phyloP scores from a whole-genome alignment of 1,140 invertebrate genomes.

The Antheraea mylitta region DNA sequence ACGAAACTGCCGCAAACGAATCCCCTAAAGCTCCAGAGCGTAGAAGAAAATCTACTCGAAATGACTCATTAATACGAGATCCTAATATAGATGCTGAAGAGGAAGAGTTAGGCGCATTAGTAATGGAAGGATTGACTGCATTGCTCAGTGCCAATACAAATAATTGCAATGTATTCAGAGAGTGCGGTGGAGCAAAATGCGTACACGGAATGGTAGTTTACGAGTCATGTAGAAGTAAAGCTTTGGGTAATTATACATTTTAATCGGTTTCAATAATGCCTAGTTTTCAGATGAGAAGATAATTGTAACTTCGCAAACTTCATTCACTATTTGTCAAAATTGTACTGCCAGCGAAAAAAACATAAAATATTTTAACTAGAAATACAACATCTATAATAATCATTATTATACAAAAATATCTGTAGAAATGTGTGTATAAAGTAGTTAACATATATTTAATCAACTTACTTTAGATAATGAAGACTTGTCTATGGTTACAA shows the following conservation, averaged over 20 bases:
- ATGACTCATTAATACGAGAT: constrained; percentile 77
- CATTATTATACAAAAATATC: too few species aligned
- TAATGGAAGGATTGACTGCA: constrained; percentile 92
- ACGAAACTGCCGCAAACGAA: constrained; percentile 24
- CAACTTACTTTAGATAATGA: too few species aligned
- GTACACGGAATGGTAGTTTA: constrained; percentile 94
- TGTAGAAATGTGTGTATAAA: too few species aligned
- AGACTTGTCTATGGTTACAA: too few species aligned
- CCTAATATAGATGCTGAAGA: constrained; percentile 79
- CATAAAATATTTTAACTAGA: too few species aligned
- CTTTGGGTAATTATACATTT: constrained; percentile 73
- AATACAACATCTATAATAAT: too few species aligned
- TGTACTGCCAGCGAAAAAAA: too few species aligned
- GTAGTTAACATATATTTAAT: too few species aligned
- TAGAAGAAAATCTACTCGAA: constrained; percentile 55
- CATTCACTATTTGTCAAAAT: too few species aligned
- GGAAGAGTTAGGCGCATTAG: constrained; percentile 89
- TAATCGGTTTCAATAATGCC: too few species aligned
- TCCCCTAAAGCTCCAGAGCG: constrained; percentile 63
- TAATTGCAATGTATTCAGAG: constrained; percentile 95
- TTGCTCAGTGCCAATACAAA: constrained; percentile 88
- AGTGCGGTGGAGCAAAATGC: constrained; percentile 94
- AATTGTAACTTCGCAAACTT: too few species aligned
- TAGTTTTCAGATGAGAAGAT: too few species aligned
- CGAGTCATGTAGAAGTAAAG: constrained; percentile 89